phyloP scores from a whole-genome alignment of 2,797 vertebrate genomes.

The Peromyscus aztecus region DNA sequence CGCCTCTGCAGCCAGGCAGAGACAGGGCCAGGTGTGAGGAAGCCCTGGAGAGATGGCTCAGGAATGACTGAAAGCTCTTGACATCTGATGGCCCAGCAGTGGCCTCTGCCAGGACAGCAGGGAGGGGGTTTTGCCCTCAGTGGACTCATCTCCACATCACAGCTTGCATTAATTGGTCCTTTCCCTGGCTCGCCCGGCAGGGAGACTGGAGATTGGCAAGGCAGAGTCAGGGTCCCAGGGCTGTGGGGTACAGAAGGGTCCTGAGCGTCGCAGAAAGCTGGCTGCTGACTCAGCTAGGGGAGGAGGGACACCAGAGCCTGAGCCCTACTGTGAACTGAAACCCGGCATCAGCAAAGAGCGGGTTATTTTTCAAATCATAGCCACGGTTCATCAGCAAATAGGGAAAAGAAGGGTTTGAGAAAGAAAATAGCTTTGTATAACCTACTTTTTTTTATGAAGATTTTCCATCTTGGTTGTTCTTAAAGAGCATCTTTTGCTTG shows the following conservation, averaged over 20 bases:
- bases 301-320: neutral
- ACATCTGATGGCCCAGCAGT: constrained; percentile 17
- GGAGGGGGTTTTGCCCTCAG: constrained; percentile 1
- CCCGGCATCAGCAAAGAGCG: neutral
- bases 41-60: neutral
- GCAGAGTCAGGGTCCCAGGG: neutral
- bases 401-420: neutral
- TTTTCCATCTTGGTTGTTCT: neutral
- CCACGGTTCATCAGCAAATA: neutral
- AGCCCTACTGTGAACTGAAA: neutral
- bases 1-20: neutral
- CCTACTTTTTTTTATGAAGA: neutral
- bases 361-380: constrained; percentile 60
- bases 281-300: neutral
- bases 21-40: neutral
- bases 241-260: neutral
- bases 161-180: constrained; percentile 74
- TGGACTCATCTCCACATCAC: constrained; percentile 19
- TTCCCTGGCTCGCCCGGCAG: neutral
- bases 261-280: neutral
- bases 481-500: neutral
- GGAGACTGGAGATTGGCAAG: constrained; percentile 64
- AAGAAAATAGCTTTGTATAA: neutral
- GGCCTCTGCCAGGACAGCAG: constrained; percentile 66
- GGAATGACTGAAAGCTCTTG: constrained; percentile 64